Percentiles rank a stretch among this genome's conserved stretches.
Evolutionary conservation across 1,140 invertebrate genomes (phyloP).

Genomic region (Ptiloglossa arizonensis): DNA sequence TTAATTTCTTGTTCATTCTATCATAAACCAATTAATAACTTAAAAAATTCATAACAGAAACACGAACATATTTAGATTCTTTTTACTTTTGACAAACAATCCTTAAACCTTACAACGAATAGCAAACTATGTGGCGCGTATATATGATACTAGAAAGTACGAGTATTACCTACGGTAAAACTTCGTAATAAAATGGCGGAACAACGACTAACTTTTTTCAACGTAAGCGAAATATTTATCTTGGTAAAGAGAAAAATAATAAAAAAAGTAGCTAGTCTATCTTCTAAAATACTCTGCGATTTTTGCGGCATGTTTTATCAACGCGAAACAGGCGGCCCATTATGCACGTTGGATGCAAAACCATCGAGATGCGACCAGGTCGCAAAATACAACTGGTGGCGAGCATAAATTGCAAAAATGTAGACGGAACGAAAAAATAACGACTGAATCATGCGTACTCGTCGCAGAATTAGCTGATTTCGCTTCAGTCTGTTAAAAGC

Average conservation of each 20-base stretch:
- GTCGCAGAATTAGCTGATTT: slow-evolving; percentile 37
- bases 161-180: neutral
- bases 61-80: neutral
- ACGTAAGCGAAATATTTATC: slow-evolving; percentile 24
- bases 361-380: slow-evolving; percentile 31
- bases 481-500: slow-evolving; percentile 4
- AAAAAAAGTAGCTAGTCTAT: neutral
- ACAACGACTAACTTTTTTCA: slow-evolving; percentile 28
- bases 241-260: neutral
- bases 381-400: slow-evolving; percentile 17
- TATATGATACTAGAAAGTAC: neutral
- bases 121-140: too few species aligned
- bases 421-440: slow-evolving; percentile 26
- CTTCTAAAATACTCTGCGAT: slow-evolving; percentile 38
- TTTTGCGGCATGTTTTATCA: slow-evolving; percentile 53
- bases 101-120: too few species aligned
- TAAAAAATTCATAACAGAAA: neutral
- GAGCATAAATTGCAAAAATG: slow-evolving; percentile 22
- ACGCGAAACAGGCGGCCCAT: slow-evolving; percentile 46
- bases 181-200: neutral
- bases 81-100: too few species aligned
- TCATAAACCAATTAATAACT: neutral
- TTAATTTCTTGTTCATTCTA: too few species aligned
- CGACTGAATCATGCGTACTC: slow-evolving; percentile 28
- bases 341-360: slow-evolving; percentile 27